phyloP scores from a whole-genome alignment of 2,888 invertebrate species.

The Lepidochitona cinerea region DNA sequence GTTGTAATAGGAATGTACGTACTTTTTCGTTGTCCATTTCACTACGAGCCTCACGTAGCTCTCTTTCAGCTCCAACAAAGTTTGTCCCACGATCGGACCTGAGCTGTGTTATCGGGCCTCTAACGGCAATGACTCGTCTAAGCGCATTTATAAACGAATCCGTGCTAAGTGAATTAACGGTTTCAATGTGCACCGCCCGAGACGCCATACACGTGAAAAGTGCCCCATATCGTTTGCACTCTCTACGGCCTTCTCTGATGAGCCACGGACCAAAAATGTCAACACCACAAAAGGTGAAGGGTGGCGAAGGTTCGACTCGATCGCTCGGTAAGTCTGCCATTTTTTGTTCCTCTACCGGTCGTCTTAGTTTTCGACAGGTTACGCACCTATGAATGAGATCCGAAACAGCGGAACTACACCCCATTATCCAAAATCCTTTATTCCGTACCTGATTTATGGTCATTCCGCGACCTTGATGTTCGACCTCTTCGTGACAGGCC shows the following conservation, averaged over 20 bases:
- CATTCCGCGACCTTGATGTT: slow-evolving; percentile 37
- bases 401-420: slow-evolving; percentile 39
- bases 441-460: slow-evolving; percentile 32
- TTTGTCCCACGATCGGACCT: slow-evolving; percentile 34
- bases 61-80: slow-evolving; percentile 32
- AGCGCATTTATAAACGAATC: slow-evolving; percentile 38
- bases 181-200: slow-evolving; percentile 56
- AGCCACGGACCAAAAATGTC: slow-evolving; percentile 63
- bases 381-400: slow-evolving; percentile 47
- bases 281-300: slow-evolving; percentile 58
- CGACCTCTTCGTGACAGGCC: slow-evolving; percentile 29
- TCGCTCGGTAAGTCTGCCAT: slow-evolving; percentile 63
- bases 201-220: slow-evolving; percentile 59
- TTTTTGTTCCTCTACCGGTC: slow-evolving; percentile 38
- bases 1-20: slow-evolving; percentile 11
- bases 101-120: slow-evolving; percentile 31
- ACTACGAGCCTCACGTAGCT: slow-evolving; percentile 17
- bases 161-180: slow-evolving; percentile 28
- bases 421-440: slow-evolving; percentile 56
- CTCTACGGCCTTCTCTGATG: slow-evolving; percentile 44
- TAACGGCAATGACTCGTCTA: slow-evolving; percentile 29
- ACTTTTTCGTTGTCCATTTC: slow-evolving; percentile 20
- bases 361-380: slow-evolving; percentile 45
- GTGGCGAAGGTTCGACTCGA: slow-evolving; percentile 43
- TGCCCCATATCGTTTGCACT: slow-evolving; percentile 54